Evolutionary conservation across 2,113 vertebrate genomes (phyloP), one percentile per base, ranked within the genome.

Genomic region (Megaceryle torquata): DNA sequence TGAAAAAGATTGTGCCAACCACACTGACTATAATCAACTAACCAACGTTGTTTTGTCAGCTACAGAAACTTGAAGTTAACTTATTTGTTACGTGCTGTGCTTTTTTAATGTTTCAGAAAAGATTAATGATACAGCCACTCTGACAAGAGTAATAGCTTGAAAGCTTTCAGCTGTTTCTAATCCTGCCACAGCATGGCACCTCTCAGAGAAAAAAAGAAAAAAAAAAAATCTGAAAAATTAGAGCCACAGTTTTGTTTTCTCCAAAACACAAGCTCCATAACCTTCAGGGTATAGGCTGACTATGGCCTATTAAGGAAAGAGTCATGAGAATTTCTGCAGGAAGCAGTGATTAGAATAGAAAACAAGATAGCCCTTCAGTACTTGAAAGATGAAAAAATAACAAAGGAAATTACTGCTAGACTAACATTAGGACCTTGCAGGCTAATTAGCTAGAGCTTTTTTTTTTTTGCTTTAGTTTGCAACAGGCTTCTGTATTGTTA

Each of bases 131-230:
- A 50, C 11, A 51, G 48, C 25, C 39, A 54, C 37, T 48, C 10
- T 76, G 51, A 85, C 22, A 93, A 31, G 19, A 90, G 17, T 67
- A 89, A 67, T 1, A 67, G 56, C 51, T 61, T 91, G 61, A 91
- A 87, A 78, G 65, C 46, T 87, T 81, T 91, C 70, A 78, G 25
- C 46, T 87, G 29, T 48, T 56, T 91, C 29, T 59, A 48, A 81
- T 53, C 26, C 51, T 78, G 69, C 50, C 82, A 61, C 54, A 91
- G 29, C 54, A 60, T 11, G 43, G 13, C 54, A 84, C 50, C 18
- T 33, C 46, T 48, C 46, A 50, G n/a, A 65, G 37, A 37, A 37
- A 46, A 51, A 61, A 50, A 11, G 2, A 39, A 29, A 41, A 63
- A 80, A 43, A 15, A 37, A 28, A 43, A 68, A 18, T n/a, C 24